Conservation (phyloP, 2,797 vertebrate species). For the Cercopithecus hamlyni region DNA sequence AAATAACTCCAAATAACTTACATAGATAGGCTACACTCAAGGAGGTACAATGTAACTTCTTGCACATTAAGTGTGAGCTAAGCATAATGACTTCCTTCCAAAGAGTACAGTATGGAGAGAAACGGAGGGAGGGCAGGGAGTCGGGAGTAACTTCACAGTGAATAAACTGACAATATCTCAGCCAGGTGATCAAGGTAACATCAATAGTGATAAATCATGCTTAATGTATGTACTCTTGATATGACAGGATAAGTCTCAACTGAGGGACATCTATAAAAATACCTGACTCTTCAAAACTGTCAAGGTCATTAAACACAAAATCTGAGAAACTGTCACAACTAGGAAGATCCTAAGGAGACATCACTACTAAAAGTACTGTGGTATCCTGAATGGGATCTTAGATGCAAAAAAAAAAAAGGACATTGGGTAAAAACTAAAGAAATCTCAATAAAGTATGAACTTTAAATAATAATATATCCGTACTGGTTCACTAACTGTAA, state of each 20-base stretch:
- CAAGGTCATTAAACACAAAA: conserved; percentile 24
- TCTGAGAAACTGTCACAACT: neutral
- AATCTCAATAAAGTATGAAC: neutral
- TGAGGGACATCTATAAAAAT: neutral
- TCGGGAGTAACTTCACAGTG: neutral
- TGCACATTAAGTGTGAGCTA: neutral
- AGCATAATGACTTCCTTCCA: conserved; percentile 7
- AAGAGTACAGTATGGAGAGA: neutral
- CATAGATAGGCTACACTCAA: neutral
- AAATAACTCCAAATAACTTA: neutral
- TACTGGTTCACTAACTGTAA: neutral
- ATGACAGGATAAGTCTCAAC: neutral
- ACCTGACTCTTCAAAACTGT: neutral
- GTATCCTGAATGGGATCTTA: neutral
- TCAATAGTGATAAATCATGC: neutral
- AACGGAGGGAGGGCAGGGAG: neutral
- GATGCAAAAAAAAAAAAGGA: neutral
- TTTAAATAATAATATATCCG: neutral
- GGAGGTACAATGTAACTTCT: neutral
- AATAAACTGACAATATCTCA: neutral
- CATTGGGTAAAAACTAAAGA: neutral
- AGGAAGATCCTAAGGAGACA: neutral
- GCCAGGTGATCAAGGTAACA: neutral
- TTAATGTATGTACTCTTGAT: neutral
- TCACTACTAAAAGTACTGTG: neutral